phyloP scores from a whole-genome alignment of 2,797 vertebrate genomes.

The Smutsia gigantea region DNA sequence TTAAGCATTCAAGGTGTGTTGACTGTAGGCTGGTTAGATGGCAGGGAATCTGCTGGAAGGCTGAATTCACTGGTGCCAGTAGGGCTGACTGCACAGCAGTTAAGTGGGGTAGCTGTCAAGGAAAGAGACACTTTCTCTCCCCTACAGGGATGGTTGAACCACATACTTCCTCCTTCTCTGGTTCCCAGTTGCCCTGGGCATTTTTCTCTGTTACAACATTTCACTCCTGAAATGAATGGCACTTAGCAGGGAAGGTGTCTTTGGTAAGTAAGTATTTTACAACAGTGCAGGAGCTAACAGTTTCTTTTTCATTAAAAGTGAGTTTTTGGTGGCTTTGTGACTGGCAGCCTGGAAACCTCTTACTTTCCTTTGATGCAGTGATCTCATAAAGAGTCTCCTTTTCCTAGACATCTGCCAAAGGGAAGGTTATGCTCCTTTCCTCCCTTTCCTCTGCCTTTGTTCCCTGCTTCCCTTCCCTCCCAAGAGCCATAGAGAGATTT shows the following conservation, averaged over 20 bases:
- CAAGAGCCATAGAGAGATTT: slow-evolving; percentile 21
- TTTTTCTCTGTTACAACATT: slow-evolving; percentile 81
- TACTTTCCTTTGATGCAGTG: slow-evolving; percentile 77
- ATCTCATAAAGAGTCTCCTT: slow-evolving; percentile 67
- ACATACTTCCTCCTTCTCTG: slow-evolving; percentile 79
- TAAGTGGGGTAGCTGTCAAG: slow-evolving; percentile 82
- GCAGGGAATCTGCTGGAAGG: slow-evolving; percentile 76
- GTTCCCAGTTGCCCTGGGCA: slow-evolving; percentile 72
- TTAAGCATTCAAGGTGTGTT: slow-evolving; percentile 76
- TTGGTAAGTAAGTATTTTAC: slow-evolving; percentile 85
- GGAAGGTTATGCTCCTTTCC: slow-evolving; percentile 65
- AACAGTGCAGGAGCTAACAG: slow-evolving; percentile 75
- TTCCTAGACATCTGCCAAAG: slow-evolving; percentile 74
- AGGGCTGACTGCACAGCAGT: slow-evolving; percentile 77
- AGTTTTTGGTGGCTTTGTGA: slow-evolving; percentile 79
- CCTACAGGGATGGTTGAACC: slow-evolving; percentile 82
- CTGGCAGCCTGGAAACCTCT: slow-evolving; percentile 76
- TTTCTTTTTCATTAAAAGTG: slow-evolving; percentile 83
- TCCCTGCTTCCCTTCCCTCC: slow-evolving; percentile 35
- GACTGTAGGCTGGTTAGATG: slow-evolving; percentile 71
- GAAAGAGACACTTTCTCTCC: slow-evolving; percentile 78
- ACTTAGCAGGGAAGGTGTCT: slow-evolving; percentile 83
- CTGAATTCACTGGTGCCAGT: slow-evolving; percentile 76
- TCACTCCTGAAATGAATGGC: slow-evolving; percentile 82
- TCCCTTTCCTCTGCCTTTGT: slow-evolving; percentile 64